phyloP scores from a whole-genome alignment of 2,797 vertebrate species.

The Mionectes olivaceus region DNA sequence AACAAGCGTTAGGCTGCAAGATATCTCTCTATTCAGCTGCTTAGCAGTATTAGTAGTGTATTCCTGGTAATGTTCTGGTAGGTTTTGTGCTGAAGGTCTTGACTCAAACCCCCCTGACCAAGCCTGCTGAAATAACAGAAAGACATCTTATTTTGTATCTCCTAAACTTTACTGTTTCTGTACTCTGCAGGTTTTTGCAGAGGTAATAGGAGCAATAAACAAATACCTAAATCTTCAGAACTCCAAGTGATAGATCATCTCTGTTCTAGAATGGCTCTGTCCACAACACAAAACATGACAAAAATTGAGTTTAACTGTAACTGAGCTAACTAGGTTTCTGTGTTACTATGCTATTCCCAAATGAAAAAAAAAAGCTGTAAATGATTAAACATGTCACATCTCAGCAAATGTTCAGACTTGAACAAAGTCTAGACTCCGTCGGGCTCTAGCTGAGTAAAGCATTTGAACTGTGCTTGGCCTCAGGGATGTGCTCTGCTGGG shows the following conservation, averaged over 20 bases:
- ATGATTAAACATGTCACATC: background rate
- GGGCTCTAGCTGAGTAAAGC: background rate
- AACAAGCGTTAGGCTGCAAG: background rate
- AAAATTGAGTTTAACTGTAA: background rate
- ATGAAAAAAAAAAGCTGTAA: background rate
- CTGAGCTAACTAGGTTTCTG: background rate
- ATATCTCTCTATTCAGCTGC: background rate
- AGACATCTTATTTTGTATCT: background rate
- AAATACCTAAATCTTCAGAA: background rate
- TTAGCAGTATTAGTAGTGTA: background rate
- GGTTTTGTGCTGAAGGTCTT: background rate
- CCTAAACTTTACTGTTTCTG: background rate
- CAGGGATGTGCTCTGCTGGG: background rate
- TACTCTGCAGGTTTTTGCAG: background rate
- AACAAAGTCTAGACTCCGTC: background rate
- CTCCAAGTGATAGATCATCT: background rate
- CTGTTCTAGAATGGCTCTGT: background rate
- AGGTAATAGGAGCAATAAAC: background rate
- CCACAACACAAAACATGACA: background rate
- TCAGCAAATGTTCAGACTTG: background rate
- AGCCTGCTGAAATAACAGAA: background rate
- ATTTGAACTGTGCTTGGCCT: background rate
- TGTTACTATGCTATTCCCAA: background rate
- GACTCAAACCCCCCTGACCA: background rate
- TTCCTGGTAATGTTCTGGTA: background rate